These are phyloP conservation scores for Drosophila nigritarsus DNA, from an alignment of 2,888 invertebrate species.

Conservation along the genomic window DNA sequence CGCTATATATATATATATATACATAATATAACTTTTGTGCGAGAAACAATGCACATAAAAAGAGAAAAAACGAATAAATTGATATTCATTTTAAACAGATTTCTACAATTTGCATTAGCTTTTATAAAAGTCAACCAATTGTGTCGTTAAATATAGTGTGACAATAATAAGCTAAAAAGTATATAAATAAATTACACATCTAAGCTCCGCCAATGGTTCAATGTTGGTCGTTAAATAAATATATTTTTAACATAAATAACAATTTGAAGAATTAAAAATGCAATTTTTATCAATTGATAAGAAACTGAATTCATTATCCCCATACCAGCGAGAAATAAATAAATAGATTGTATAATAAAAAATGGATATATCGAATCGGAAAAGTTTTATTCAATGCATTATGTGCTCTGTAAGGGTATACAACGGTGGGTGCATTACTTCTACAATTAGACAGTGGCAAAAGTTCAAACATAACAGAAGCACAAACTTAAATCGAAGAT, in stretches of 20 bases:
- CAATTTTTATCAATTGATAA: not conserved
- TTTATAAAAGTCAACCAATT: not conserved
- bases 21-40: not conserved
- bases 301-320: not conserved
- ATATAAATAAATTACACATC: too few relatives aligned
- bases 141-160: too few relatives aligned
- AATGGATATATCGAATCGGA: not conserved
- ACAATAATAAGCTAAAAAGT: too few relatives aligned
- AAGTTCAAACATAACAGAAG: constrained; percentile 43
- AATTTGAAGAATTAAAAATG: not conserved
- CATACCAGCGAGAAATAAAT: not conserved
- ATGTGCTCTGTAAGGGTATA: not conserved
- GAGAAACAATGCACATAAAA: not conserved
- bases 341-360: not conserved
- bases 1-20: not conserved
- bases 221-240: too few relatives aligned
- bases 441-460: constrained; percentile 71
- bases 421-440: constrained; percentile 57
- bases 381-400: not conserved
- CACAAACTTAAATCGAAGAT: constrained; percentile 43
- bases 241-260: not conserved
- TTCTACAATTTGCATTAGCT: not conserved
- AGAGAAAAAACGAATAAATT: not conserved
- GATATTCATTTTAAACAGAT: not conserved
- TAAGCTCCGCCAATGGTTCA: too few relatives aligned